Percentiles rank a stretch among this genome's conserved stretches.
phyloP scores from a whole-genome alignment of 2,113 vertebrate species.

The Ascaphus truei region DNA sequence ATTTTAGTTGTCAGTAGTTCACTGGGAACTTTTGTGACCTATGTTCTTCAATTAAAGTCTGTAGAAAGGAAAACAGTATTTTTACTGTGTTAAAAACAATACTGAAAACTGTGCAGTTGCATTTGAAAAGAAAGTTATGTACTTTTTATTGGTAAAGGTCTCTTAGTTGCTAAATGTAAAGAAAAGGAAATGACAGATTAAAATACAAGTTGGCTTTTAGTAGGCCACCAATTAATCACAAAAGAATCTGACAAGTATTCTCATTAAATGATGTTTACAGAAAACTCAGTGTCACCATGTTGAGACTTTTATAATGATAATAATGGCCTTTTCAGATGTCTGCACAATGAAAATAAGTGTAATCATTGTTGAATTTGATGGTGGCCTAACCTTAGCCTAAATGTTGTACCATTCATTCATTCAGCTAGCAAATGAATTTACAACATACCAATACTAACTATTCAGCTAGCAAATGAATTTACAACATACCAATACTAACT shows the following conservation, averaged over 20 bases:
- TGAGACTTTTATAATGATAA: constrained; percentile 21
- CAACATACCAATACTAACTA: too few relatives aligned
- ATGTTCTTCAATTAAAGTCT: neutral
- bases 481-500: constrained; percentile 6
- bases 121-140: constrained; percentile 10
- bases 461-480: constrained; percentile 7
- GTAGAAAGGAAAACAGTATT: neutral
- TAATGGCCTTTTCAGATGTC: constrained; percentile 29
- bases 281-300: constrained; percentile 16
- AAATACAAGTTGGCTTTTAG: constrained; percentile 29
- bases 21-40: neutral
- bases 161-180: constrained; percentile 9
- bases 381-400: constrained; percentile 19
- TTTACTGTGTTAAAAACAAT: constrained; percentile 8
- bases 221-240: constrained; percentile 29
- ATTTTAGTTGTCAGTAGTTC: neutral
- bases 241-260: constrained; percentile 35
- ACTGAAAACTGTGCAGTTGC: neutral
- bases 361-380: constrained; percentile 29
- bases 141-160: constrained; percentile 14
- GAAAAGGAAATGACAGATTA: constrained; percentile 23
- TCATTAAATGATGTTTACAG: constrained; percentile 33
- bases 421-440: constrained; percentile 9
- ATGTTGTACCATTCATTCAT: constrained; percentile 30
- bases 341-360: constrained; percentile 34